A percentile compares a stretch with the other conserved stretches of the same genome.
These are phyloP conservation scores for Gallinago media DNA, from an alignment of 2,113 vertebrate genomes.

Conservation along the genomic window DNA sequence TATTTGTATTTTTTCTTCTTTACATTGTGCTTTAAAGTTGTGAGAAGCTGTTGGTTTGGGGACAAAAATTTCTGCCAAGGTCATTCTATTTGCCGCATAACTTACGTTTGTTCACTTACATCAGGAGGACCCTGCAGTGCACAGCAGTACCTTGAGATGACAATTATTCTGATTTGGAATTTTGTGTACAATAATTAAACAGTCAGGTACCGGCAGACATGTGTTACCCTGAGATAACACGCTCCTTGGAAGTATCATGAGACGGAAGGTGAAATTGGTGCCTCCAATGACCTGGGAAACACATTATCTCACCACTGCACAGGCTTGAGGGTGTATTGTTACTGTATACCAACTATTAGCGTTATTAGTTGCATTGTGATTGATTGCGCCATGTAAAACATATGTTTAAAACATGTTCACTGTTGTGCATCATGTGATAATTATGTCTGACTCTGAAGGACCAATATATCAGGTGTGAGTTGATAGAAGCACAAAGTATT, in stretches of 20 bases:
- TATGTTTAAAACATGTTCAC: conserved; percentile 52
- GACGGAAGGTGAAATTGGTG: conserved; percentile 49
- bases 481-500: not conserved
- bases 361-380: not conserved
- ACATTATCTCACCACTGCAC: conserved; percentile 59
- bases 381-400: conserved; percentile 57
- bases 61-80: conserved; percentile 18
- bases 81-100: not conserved
- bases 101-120: conserved; percentile 27
- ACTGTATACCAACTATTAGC: not conserved
- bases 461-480: not conserved
- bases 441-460: conserved; percentile 4
- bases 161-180: conserved; percentile 60
- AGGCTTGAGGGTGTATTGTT: not conserved
- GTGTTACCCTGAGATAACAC: conserved; percentile 74
- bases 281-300: conserved; percentile 49
- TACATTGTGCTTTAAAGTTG: not conserved
- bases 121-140: not conserved
- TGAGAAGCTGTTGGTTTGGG: not conserved
- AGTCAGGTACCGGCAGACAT: conserved; percentile 63
- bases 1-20: not conserved
- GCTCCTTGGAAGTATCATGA: conserved; percentile 50
- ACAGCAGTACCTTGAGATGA: conserved; percentile 5
- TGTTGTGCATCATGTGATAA: not conserved
- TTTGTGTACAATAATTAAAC: conserved; percentile 72